Evolutionary conservation across 1,140 invertebrate genomes (phyloP).

Genomic region (Saccostrea cuccullata): DNA sequence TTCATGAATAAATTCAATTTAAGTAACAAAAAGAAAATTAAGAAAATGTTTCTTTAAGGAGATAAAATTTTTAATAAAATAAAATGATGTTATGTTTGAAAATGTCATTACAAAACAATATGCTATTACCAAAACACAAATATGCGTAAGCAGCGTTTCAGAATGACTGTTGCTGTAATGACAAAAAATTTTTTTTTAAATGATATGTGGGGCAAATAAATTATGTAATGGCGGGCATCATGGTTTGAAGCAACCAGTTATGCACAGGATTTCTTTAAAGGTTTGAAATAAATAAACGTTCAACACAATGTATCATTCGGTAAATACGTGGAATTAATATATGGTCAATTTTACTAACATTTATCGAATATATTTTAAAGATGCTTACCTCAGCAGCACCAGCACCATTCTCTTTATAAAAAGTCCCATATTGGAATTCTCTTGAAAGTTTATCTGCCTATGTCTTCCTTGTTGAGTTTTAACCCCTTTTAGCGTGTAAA

Average conservation of each 20-base stretch:
- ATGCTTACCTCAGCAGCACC: not conserved
- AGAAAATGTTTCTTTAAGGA: not conserved
- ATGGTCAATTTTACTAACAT: slow-evolving; percentile 1
- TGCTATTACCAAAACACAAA: not conserved
- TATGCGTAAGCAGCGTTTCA: not conserved
- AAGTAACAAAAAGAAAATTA: not conserved
- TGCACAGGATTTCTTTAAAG: not conserved
- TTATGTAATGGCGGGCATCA: no score
- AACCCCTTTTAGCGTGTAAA: no score
- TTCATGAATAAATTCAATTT: no score
- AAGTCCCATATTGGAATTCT: no score
- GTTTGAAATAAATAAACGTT: not conserved
- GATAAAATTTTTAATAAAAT: not conserved
- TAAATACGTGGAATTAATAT: not conserved
- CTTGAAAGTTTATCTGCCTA: no score
- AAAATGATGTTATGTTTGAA: no score
- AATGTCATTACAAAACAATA: not conserved
- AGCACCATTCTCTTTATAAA: not conserved
- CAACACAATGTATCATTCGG: not conserved
- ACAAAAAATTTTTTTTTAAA: not conserved
- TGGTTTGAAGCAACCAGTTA: not conserved
- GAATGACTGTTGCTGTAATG: not conserved
- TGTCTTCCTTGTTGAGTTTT: no score
- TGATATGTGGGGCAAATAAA: not conserved
- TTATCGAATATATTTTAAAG: slow-evolving; percentile 3